These are phyloP conservation scores for Epistrophe eligans DNA, from an alignment of 2,888 invertebrate genomes.

Conservation along the genomic window DNA sequence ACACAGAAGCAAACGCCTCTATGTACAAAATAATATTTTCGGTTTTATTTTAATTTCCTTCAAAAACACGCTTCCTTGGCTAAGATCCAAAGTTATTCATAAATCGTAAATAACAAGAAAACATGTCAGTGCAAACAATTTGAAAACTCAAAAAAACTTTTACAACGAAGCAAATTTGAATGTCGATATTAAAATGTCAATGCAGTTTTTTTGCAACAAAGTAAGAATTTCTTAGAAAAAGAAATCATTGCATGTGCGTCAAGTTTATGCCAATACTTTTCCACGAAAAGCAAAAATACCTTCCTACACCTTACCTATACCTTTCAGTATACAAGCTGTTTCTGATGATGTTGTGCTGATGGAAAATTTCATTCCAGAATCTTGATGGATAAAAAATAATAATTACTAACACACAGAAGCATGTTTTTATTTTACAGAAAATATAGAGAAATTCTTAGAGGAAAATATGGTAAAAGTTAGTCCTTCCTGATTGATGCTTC, in stretches of 20 bases:
- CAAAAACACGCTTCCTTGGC: neutral
- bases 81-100: neutral
- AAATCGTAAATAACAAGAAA: neutral
- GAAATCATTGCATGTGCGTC: conserved; percentile 32
- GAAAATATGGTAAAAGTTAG: conserved; percentile 43
- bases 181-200: conserved; percentile 48
- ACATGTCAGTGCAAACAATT: neutral
- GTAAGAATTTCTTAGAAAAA: conserved; percentile 22
- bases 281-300: neutral
- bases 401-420: conserved; percentile 39
- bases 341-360: neutral
- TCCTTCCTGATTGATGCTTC: conserved; percentile 41
- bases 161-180: conserved; percentile 13
- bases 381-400: conserved; percentile 50
- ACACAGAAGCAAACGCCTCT: neutral
- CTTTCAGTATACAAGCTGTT: conserved; percentile 4
- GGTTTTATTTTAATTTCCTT: neutral
- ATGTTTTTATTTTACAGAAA: neutral
- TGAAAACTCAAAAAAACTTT: conserved; percentile 9
- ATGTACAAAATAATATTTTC: neutral
- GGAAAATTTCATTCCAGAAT: neutral
- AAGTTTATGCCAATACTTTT: conserved; percentile 14
- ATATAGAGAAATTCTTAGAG: conserved; percentile 13
- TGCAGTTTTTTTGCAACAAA: neutral
- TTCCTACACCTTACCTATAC: neutral